Conservation (phyloP, 1,140 invertebrate genomes). For the Dryas iulia region DNA sequence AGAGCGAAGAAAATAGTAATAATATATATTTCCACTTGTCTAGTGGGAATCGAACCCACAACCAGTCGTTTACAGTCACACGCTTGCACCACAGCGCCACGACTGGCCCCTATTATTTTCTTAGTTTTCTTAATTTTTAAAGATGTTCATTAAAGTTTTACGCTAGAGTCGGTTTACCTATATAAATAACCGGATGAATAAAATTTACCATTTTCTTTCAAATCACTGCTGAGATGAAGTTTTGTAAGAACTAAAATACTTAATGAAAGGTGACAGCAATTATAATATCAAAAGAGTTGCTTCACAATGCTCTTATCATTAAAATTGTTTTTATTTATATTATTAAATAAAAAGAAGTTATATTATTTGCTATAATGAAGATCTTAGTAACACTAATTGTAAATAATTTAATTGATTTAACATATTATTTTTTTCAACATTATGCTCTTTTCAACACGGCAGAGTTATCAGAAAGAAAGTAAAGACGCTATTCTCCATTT, state of each 20-base stretch:
- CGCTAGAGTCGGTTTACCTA: neutral
- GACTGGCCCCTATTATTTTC: too few species aligned
- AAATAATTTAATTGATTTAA: too few species aligned
- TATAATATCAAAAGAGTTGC: slow-evolving; percentile 29
- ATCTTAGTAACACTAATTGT: neutral
- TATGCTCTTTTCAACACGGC: too few species aligned
- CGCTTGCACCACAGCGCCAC: too few species aligned
- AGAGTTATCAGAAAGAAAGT: too few species aligned
- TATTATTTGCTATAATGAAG: neutral
- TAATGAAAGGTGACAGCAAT: slow-evolving; percentile 26
- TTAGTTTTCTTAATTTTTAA: neutral
- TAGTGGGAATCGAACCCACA: too few species aligned
- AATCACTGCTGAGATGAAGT: slow-evolving; percentile 18
- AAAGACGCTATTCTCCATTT: too few species aligned
- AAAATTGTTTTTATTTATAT: neutral
- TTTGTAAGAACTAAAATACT: slow-evolving; percentile 25
- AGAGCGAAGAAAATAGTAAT: too few species aligned
- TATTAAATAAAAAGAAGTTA: neutral
- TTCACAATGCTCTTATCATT: neutral
- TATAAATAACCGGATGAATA: neutral
- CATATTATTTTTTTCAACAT: too few species aligned
- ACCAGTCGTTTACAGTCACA: too few species aligned
- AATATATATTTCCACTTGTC: too few species aligned
- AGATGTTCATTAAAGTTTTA: neutral
- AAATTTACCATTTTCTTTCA: slow-evolving; percentile 24